Evolutionary conservation across 2,888 invertebrate species (phyloP).

Genomic region (Asteroscopus sphinx): DNA sequence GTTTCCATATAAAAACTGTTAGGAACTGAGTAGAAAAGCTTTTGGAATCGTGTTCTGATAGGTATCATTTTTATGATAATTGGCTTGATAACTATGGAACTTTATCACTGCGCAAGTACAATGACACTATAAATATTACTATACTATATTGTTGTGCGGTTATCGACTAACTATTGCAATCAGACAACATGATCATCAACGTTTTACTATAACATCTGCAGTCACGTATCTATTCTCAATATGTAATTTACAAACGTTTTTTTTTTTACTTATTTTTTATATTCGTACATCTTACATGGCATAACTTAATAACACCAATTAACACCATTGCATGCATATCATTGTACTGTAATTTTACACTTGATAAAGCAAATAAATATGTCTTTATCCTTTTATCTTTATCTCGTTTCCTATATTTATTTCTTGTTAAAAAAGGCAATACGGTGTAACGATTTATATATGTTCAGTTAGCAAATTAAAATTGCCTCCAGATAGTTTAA

Average conservation of each 20-base stretch:
- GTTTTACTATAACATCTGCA: background rate
- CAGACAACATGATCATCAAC: background rate
- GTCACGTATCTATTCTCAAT: too few relatives aligned
- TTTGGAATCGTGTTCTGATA: background rate
- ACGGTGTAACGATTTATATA: background rate
- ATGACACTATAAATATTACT: background rate
- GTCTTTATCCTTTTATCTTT: too few relatives aligned
- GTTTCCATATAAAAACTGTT: background rate
- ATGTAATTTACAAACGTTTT: too few relatives aligned
- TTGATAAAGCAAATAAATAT: too few relatives aligned
- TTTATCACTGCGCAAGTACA: slow-evolving; percentile 5
- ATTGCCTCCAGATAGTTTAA: background rate
- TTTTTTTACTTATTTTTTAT: too few relatives aligned
- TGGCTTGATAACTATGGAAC: slow-evolving; percentile 1
- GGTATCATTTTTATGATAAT: slow-evolving; percentile 1
- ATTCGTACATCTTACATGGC: too few relatives aligned
- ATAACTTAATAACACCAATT: too few relatives aligned
- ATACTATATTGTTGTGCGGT: background rate
- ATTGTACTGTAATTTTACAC: too few relatives aligned
- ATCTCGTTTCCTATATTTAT: too few relatives aligned
- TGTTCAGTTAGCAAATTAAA: background rate
- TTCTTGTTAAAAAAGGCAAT: too few relatives aligned
- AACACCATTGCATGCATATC: too few relatives aligned
- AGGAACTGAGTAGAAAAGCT: background rate
- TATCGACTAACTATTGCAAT: background rate